Evolutionary conservation across 2,888 invertebrate species (phyloP).

Genomic region (Parnassius mnemosyne): DNA sequence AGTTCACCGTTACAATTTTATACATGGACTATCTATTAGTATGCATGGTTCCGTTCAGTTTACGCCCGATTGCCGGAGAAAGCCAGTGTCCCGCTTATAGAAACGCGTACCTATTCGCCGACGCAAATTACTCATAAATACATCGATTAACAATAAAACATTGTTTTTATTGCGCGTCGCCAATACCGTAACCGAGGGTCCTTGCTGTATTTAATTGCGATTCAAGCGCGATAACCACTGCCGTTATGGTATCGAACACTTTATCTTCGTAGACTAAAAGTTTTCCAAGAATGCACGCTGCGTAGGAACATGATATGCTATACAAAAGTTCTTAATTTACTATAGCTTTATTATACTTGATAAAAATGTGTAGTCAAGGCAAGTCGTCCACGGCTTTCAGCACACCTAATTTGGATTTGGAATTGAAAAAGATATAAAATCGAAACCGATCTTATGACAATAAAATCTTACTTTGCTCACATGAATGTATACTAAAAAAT

Average conservation of each 20-base stretch:
- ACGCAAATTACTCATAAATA: constrained; percentile 63
- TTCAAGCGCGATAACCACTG: constrained; percentile 49
- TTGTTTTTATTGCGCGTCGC: constrained; percentile 50
- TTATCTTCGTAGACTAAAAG: constrained; percentile 25
- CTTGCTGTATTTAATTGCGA: constrained; percentile 55
- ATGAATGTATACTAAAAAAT: constrained; percentile 27
- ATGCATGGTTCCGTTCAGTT: constrained; percentile 67
- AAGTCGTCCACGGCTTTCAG: constrained; percentile 10
- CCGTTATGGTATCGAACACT: constrained; percentile 25
- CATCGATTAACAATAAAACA: constrained; percentile 56
- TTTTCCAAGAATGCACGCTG: constrained; percentile 20
- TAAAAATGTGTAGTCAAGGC: constrained; percentile 16
- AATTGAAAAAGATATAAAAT: constrained; percentile 19
- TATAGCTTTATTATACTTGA: constrained; percentile 13
- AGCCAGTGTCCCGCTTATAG: constrained; percentile 65
- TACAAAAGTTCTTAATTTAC: constrained; percentile 13
- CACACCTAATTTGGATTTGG: constrained; percentile 15
- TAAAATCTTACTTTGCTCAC: constrained; percentile 19
- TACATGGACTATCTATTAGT: constrained; percentile 67
- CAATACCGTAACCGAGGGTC: constrained; percentile 51
- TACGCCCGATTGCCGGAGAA: constrained; percentile 64
- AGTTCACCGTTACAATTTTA: constrained; percentile 73
- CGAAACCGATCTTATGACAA: constrained; percentile 14
- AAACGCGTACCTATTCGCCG: constrained; percentile 51
- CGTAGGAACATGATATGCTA: constrained; percentile 13